Percentiles rank a stretch among this genome's conserved stretches.
These are phyloP conservation scores for Bimastos eiseni DNA, from an alignment of 2,888 invertebrate species.

Conservation along the genomic window DNA sequence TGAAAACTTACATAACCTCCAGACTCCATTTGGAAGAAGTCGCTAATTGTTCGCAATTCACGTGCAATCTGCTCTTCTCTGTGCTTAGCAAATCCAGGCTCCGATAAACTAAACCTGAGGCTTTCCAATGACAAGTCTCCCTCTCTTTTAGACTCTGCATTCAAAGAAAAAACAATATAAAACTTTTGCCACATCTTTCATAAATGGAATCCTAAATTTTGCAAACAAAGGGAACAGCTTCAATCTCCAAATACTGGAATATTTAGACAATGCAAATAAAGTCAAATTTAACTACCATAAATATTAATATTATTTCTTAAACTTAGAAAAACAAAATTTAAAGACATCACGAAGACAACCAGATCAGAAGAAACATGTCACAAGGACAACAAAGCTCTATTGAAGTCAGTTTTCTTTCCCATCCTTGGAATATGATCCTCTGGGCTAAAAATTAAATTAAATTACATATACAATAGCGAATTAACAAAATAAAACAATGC, in stretches of 20 bases:
- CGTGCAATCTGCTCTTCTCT: conserved; percentile 22
- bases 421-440: too few relatives aligned
- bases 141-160: background rate
- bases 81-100: background rate
- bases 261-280: background rate
- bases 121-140: background rate
- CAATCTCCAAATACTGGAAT: background rate
- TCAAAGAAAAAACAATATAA: background rate
- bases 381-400: too few relatives aligned
- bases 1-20: conserved; percentile 17
- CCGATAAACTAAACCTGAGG: background rate
- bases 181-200: background rate
- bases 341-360: too few relatives aligned
- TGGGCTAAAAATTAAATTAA: background rate
- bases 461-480: background rate
- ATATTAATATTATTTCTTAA: background rate
- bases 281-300: background rate
- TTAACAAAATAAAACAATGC: background rate
- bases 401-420: background rate
- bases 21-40: conserved; percentile 20
- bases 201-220: background rate
- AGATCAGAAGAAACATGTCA: too few relatives aligned
- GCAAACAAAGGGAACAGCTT: background rate
- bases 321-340: too few relatives aligned
- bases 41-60: conserved; percentile 20